These are phyloP conservation scores for Heliconius aoede DNA, from an alignment of 2,888 invertebrate genomes.

Conservation along the genomic window DNA sequence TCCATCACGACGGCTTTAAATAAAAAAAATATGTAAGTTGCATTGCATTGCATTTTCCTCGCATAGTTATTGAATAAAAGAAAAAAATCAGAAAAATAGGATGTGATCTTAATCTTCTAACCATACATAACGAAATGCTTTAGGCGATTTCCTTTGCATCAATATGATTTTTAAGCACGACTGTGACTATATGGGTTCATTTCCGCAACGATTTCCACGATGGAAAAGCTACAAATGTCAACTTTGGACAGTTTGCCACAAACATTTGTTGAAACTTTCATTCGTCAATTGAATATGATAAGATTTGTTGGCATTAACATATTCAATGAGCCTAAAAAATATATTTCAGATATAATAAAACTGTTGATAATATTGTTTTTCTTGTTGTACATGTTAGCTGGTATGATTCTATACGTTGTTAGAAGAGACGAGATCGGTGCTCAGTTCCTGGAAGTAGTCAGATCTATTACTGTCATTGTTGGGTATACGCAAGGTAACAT, in stretches of 20 bases:
- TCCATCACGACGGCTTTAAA: too few species aligned
- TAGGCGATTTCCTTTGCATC: neutral
- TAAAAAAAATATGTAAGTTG: too few species aligned
- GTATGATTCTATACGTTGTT: constrained; percentile 45
- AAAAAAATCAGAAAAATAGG: too few species aligned
- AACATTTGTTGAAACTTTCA: constrained; percentile 46
- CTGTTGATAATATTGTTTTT: constrained; percentile 32
- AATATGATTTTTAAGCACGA: neutral
- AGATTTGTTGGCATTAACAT: constrained; percentile 49
- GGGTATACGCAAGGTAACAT: constrained; percentile 47
- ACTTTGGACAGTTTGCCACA: constrained; percentile 39
- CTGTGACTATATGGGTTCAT: neutral
- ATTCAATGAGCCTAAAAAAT: constrained; percentile 42
- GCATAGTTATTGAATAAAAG: too few species aligned
- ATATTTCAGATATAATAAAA: constrained; percentile 35
- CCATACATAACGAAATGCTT: constrained; percentile 4
- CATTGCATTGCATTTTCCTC: too few species aligned
- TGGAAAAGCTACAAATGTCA: constrained; percentile 36
- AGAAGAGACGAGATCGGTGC: constrained; percentile 45
- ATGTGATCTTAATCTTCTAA: neutral
- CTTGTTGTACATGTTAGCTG: constrained; percentile 40
- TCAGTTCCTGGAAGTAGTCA: constrained; percentile 48
- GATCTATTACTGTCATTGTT: constrained; percentile 47
- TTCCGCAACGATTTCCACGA: too few species aligned
- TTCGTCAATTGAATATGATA: constrained; percentile 44